These are phyloP conservation scores for Artibeus jamaicensis DNA, from an alignment of 2,797 vertebrate genomes.

Conservation along the genomic window DNA sequence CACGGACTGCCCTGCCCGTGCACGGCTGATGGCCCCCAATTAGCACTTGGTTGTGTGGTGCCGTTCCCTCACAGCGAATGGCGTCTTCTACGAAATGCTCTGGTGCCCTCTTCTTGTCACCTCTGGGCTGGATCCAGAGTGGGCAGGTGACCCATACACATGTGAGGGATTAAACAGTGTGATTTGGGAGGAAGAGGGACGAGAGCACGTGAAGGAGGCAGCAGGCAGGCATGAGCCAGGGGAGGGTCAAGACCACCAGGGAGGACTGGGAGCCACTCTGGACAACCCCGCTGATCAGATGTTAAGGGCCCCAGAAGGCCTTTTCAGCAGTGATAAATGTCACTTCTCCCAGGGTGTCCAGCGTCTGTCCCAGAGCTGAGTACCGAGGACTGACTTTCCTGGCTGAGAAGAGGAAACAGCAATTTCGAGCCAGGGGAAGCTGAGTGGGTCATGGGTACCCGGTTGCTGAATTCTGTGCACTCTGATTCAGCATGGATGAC, in stretches of 20 bases:
- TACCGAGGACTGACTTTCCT: background rate
- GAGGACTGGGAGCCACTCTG: background rate
- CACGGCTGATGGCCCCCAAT: background rate
- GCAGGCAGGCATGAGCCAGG: background rate
- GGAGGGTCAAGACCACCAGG: too few species aligned
- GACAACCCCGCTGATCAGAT: background rate
- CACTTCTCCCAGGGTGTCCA: background rate
- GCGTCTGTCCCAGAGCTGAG: background rate
- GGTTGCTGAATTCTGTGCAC: background rate
- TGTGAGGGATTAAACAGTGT: background rate
- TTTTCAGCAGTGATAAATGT: background rate
- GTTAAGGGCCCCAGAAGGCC: background rate
- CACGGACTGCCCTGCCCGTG: background rate
- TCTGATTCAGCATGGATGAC: background rate
- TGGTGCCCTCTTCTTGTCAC: background rate
- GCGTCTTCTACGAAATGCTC: background rate
- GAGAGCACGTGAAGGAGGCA: background rate
- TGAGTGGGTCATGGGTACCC: background rate
- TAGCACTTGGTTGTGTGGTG: fast-evolving
- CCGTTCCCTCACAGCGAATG: background rate
- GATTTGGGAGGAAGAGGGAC: background rate
- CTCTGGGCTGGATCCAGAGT: background rate
- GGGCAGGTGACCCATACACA: background rate
- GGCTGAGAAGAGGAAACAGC: background rate
- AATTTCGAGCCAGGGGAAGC: background rate